Conservation (phyloP, 2,888 invertebrate species). For the Callosobruchus maculatus region DNA sequence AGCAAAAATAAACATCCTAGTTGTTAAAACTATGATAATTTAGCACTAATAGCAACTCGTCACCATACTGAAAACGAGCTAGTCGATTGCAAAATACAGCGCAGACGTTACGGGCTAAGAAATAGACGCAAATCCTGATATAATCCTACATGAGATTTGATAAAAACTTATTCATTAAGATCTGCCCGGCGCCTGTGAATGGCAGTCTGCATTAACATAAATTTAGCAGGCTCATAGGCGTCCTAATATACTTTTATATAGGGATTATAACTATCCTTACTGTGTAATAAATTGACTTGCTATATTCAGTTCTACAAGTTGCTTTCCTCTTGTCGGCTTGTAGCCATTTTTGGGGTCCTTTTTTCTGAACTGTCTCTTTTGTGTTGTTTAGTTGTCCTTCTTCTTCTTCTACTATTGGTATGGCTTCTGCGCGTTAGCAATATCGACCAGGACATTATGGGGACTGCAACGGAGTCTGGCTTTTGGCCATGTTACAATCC, state of each 20-base stretch:
- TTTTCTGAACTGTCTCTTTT: too few relatives aligned
- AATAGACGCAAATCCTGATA: not conserved
- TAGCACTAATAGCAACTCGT: not conserved
- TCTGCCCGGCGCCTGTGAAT: not conserved
- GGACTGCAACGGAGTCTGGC: too few relatives aligned
- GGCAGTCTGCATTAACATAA: not conserved
- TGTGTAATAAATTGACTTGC: too few relatives aligned
- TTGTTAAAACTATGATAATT: not conserved
- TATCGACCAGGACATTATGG: too few relatives aligned
- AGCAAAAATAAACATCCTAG: not conserved
- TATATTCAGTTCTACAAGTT: too few relatives aligned
- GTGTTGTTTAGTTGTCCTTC: too few relatives aligned
- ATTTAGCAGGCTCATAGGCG: not conserved
- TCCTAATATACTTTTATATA: not conserved
- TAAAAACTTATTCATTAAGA: not conserved
- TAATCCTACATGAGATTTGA: not conserved
- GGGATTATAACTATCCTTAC: not conserved
- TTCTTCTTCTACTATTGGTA: too few relatives aligned
- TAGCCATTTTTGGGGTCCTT: too few relatives aligned
- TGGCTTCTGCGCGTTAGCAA: too few relatives aligned
- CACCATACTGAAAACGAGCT: not conserved
- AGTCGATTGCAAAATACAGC: not conserved
- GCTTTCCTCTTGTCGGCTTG: too few relatives aligned
- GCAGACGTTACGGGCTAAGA: not conserved
- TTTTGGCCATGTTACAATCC: too few relatives aligned